These are phyloP conservation scores for Babylonia areolata DNA, from an alignment of 1,140 invertebrate genomes.

Conservation along the genomic window DNA sequence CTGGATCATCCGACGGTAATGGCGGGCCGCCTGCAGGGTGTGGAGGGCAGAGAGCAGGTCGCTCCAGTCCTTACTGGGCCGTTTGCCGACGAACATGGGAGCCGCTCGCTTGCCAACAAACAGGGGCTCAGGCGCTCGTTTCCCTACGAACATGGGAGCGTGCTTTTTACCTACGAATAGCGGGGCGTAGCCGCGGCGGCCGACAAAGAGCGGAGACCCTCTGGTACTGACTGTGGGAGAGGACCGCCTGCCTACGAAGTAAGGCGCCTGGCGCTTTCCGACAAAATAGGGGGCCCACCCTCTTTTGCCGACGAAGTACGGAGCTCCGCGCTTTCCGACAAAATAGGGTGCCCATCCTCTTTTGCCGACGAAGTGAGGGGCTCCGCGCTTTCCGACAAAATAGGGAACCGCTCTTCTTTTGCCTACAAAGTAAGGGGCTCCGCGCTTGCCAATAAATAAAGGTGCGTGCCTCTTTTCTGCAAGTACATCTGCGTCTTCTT, in stretches of 20 bases:
- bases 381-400: neutral
- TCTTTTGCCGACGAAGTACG: too few relatives aligned
- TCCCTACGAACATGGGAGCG: neutral
- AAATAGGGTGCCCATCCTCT: constrained; percentile 11
- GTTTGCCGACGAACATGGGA: constrained; percentile 38
- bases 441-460: constrained; percentile 35
- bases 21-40: constrained; percentile 24
- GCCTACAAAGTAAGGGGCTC: too few relatives aligned
- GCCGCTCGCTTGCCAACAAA: constrained; percentile 33
- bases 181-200: constrained; percentile 17
- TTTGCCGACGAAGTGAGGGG: constrained; percentile 33
- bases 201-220: constrained; percentile 31
- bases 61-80: neutral
- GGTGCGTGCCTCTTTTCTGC: constrained; percentile 26
- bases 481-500: neutral
- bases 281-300: constrained; percentile 28
- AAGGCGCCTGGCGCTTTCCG: constrained; percentile 19
- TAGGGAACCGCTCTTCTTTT: too few relatives aligned
- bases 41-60: constrained; percentile 21
- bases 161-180: constrained; percentile 35
- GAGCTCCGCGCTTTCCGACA: constrained; percentile 29
- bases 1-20: constrained; percentile 44
- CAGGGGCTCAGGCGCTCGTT: neutral
- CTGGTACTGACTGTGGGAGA: constrained; percentile 25
- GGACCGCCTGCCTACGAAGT: constrained; percentile 31